A percentile compares a stretch with the other conserved stretches of the same genome.
phyloP scores from a whole-genome alignment of 2,797 vertebrate genomes.

The Sarcoramphus papa region DNA sequence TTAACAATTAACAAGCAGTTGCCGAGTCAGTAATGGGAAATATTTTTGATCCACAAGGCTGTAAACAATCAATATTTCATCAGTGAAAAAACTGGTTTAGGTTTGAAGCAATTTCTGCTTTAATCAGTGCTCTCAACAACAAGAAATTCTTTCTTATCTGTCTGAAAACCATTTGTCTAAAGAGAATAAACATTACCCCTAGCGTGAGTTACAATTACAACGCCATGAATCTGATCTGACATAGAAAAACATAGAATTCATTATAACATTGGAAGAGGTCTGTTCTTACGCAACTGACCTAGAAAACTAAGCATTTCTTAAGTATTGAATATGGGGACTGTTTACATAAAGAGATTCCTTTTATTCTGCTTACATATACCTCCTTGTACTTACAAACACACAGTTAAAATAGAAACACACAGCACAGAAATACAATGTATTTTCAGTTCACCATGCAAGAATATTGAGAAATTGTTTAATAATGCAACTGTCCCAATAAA shows the following conservation, averaged over 20 bases:
- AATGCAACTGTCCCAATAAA: background rate
- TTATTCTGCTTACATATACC: background rate
- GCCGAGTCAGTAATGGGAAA: background rate
- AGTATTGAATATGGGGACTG: background rate
- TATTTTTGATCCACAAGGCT: background rate
- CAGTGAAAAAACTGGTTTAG: background rate
- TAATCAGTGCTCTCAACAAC: background rate
- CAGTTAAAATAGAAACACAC: background rate
- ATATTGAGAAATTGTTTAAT: background rate
- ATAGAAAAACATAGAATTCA: background rate
- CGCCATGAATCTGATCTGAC: background rate
- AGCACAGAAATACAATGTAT: background rate
- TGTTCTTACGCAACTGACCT: background rate
- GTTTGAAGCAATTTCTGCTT: background rate
- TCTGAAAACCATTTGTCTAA: background rate
- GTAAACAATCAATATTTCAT: background rate
- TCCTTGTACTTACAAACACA: background rate
- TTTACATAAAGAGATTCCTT: background rate
- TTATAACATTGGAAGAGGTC: background rate
- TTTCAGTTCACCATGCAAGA: background rate
- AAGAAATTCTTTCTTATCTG: background rate
- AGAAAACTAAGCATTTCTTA: background rate
- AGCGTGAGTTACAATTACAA: background rate
- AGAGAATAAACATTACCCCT: background rate
- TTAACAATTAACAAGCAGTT: background rate